A percentile compares a stretch with the other conserved stretches of the same genome.
Conservation (phyloP, 1,140 invertebrate genomes). For the Meloidogyne hapla region DNA sequence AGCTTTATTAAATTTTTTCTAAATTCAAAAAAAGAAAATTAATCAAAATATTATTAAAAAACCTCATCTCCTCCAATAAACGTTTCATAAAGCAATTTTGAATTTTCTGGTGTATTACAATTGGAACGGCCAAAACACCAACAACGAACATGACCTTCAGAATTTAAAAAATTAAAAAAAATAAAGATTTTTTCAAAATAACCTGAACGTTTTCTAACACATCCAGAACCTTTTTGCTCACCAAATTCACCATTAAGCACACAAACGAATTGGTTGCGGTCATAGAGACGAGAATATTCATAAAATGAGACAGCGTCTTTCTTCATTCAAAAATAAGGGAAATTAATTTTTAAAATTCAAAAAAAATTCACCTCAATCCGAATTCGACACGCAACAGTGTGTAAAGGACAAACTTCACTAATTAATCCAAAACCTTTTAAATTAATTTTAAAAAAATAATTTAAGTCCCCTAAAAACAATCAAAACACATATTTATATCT, state of each 20-base stretch:
- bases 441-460: slow-evolving; percentile 17
- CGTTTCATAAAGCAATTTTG: slow-evolving; percentile 36
- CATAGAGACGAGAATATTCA: slow-evolving; percentile 48
- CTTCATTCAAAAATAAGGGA: background rate
- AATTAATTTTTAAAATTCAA: background rate
- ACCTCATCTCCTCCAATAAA: slow-evolving; percentile 34
- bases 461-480: background rate
- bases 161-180: slow-evolving; percentile 8
- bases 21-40: background rate
- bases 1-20: slow-evolving; percentile 12
- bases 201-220: slow-evolving; percentile 42
- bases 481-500: background rate
- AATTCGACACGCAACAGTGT: slow-evolving; percentile 49
- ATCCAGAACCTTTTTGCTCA: slow-evolving; percentile 36
- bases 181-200: slow-evolving; percentile 14
- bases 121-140: slow-evolving; percentile 48
- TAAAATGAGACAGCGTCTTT: slow-evolving; percentile 44
- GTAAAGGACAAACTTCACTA: slow-evolving; percentile 46
- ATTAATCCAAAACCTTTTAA: slow-evolving; percentile 45
- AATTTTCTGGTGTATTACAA: slow-evolving; percentile 44
- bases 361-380: slow-evolving; percentile 29
- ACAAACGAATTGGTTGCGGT: slow-evolving; percentile 54
- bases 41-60: background rate
- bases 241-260: slow-evolving; percentile 46
- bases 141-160: slow-evolving; percentile 45